Percentiles rank a stretch among this genome's conserved stretches.
Evolutionary conservation across 2,888 invertebrate genomes (phyloP).

Genomic region (Trissolcus brochymenae): DNA sequence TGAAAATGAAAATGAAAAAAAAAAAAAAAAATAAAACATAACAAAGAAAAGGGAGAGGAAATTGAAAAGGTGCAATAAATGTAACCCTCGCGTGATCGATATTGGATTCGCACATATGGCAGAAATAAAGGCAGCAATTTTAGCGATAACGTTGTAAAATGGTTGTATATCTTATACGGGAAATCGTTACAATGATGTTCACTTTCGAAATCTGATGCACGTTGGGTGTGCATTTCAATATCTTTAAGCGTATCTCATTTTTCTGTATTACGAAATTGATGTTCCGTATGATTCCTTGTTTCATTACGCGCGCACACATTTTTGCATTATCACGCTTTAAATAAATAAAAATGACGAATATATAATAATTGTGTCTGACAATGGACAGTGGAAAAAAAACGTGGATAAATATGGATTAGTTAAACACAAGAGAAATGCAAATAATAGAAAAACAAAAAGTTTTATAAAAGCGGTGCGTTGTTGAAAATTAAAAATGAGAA

Average conservation of each 20-base stretch:
- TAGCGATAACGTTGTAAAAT: constrained; percentile 21
- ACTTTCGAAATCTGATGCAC: constrained; percentile 9
- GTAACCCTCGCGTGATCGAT: constrained; percentile 28
- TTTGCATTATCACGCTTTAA: too few relatives aligned
- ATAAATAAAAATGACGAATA: too few relatives aligned
- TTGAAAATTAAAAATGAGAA: too few relatives aligned
- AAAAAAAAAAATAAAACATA: too few relatives aligned
- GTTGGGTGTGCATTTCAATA: not conserved
- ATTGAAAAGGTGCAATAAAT: constrained; percentile 25
- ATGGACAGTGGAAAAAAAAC: too few relatives aligned
- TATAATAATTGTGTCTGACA: too few relatives aligned
- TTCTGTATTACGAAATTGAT: not conserved
- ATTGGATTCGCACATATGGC: constrained; percentile 13
- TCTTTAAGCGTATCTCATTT: not conserved
- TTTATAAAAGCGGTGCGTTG: too few relatives aligned
- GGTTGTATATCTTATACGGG: constrained; percentile 5
- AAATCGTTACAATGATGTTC: constrained; percentile 17
- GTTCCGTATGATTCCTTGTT: too few relatives aligned
- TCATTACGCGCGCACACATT: too few relatives aligned
- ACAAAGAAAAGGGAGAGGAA: constrained; percentile 8
- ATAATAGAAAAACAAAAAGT: too few relatives aligned
- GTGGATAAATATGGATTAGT: too few relatives aligned
- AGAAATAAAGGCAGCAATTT: constrained; percentile 21
- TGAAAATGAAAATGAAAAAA: not conserved
- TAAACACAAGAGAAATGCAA: too few relatives aligned